Evolutionary conservation across 2,113 vertebrate species (phyloP).

Genomic region (Proteles cristata): DNA sequence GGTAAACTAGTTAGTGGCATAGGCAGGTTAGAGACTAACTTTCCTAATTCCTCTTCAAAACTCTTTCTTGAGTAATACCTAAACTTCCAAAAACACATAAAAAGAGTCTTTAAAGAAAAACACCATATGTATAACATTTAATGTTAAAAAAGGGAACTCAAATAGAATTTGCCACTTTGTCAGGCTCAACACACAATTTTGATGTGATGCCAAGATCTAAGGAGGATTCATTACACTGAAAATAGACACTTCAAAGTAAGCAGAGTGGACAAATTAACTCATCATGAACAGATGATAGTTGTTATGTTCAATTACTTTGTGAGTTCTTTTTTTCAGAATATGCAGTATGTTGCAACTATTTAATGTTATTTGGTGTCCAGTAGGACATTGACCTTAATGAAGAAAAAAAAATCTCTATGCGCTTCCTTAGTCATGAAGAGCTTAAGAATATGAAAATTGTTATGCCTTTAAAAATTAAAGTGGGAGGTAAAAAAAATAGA

Average conservation of each 20-base stretch:
- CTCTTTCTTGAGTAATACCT: slow-evolving; percentile 45
- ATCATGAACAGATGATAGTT: slow-evolving; percentile 56
- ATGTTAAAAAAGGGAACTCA: slow-evolving; percentile 57
- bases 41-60: not conserved
- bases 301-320: slow-evolving; percentile 58
- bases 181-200: slow-evolving; percentile 67
- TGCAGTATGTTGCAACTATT: not conserved
- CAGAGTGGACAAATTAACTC: slow-evolving; percentile 63
- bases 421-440: not conserved
- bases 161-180: slow-evolving; percentile 64
- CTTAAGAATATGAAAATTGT: not conserved
- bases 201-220: slow-evolving; percentile 66
- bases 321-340: slow-evolving; percentile 16
- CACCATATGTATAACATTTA: slow-evolving; percentile 63
- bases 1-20: not conserved
- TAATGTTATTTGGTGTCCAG: not conserved
- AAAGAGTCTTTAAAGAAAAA: slow-evolving; percentile 46
- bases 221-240: slow-evolving; percentile 70
- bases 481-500: not conserved
- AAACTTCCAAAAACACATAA: slow-evolving; percentile 50
- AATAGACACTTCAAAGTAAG: slow-evolving; percentile 67
- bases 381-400: not conserved
- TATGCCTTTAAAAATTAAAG: slow-evolving; percentile 31
- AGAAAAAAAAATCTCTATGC: not conserved
- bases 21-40: not conserved